Conservation (phyloP, 1,140 invertebrate genomes). For the Harlomillsia oculata region DNA sequence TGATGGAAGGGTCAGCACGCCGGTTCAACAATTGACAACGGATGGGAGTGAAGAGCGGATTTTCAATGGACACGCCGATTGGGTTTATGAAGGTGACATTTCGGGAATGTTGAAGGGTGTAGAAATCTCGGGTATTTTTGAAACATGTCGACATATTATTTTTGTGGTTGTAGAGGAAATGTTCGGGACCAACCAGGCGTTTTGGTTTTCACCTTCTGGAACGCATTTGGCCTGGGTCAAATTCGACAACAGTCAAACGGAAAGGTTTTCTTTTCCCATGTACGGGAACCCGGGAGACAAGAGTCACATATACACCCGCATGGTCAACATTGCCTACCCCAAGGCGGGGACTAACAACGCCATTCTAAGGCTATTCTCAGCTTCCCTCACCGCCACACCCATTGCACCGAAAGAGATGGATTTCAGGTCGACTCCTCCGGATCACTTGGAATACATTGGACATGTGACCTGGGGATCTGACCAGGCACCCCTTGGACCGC, state of each 20-base stretch:
- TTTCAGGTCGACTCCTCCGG: too few relatives aligned
- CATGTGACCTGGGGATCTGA: conserved; percentile 67
- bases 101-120: too few relatives aligned
- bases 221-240: conserved; percentile 65
- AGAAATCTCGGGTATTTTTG: too few relatives aligned
- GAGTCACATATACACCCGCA: conserved; percentile 41
- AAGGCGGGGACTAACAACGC: conserved; percentile 59
- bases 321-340: conserved; percentile 61
- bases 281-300: conserved; percentile 41
- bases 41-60: too few relatives aligned
- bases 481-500: too few relatives aligned
- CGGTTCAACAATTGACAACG: too few relatives aligned
- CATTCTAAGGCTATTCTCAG: too few relatives aligned
- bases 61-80: conserved; percentile 71
- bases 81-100: conserved; percentile 65
- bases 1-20: too few relatives aligned
- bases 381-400: too few relatives aligned
- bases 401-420: too few relatives aligned
- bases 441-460: too few relatives aligned
- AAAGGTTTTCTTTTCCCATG: conserved; percentile 41
- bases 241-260: conserved; percentile 64
- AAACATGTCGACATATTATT: too few relatives aligned
- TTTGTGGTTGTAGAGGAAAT: conserved; percentile 68
- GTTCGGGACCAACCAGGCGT: conserved; percentile 66
- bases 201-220: conserved; percentile 80